Conservation (phyloP, 2,797 vertebrate species). For the Heterohyrax brucei region DNA sequence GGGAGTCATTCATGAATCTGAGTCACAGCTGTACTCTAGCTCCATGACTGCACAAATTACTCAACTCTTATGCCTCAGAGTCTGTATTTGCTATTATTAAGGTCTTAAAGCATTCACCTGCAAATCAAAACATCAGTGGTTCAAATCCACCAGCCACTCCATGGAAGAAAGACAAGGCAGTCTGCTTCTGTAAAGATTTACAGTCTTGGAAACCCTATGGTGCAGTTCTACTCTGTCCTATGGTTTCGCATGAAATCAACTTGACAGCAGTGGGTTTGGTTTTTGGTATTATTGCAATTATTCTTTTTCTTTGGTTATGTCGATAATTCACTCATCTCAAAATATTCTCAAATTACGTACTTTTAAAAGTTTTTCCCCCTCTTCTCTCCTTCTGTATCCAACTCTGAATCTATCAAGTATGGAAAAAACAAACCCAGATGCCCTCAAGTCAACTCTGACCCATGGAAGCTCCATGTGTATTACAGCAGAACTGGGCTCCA, state of each 20-base stretch:
- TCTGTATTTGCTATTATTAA: not conserved
- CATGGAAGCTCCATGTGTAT: not conserved
- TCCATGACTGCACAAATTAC: not conserved
- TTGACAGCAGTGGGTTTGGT: too few relatives aligned
- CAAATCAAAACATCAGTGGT: too few relatives aligned
- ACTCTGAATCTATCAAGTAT: constrained; percentile 15
- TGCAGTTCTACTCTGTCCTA: too few relatives aligned
- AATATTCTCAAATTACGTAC: not conserved
- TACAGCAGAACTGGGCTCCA: not conserved
- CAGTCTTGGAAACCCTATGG: too few relatives aligned
- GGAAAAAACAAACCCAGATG: not conserved
- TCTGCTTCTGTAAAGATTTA: too few relatives aligned
- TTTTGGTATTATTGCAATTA: not conserved
- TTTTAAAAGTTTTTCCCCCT: not conserved
- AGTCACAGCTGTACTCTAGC: not conserved
- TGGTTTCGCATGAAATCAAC: too few relatives aligned
- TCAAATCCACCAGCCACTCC: too few relatives aligned
- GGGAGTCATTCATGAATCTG: not conserved
- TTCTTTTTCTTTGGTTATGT: not conserved
- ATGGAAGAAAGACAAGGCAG: too few relatives aligned
- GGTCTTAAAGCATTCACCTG: not conserved
- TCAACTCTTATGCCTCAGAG: constrained; percentile 21
- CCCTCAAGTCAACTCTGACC: not conserved
- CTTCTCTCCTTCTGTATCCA: not conserved
- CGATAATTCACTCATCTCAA: constrained; percentile 7